These are phyloP conservation scores for Acholoe squamosa DNA, from an alignment of 2,888 invertebrate species.

Conservation along the genomic window DNA sequence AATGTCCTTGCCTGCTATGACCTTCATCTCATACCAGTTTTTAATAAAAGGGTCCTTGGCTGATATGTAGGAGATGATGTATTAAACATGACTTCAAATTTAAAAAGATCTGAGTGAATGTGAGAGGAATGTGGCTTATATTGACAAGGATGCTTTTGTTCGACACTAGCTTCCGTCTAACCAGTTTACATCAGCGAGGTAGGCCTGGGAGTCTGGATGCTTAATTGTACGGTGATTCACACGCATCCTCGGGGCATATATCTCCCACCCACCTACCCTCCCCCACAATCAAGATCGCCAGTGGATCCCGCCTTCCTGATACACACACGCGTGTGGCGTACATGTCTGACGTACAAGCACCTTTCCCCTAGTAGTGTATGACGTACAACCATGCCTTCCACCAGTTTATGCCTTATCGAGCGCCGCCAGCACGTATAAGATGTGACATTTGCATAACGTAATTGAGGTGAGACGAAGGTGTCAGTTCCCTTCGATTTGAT, in stretches of 20 bases:
- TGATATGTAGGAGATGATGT: too few species aligned
- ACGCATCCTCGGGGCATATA: neutral
- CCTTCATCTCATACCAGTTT: too few species aligned
- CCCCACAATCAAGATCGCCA: constrained; percentile 13
- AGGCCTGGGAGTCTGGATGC: neutral
- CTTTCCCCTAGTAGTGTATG: neutral
- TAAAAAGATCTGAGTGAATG: too few species aligned
- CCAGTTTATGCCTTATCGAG: constrained; percentile 38
- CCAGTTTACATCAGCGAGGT: constrained; percentile 12
- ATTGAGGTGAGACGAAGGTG: constrained; percentile 48
- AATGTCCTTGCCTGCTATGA: too few species aligned
- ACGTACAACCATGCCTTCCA: neutral
- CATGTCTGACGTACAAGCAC: neutral
- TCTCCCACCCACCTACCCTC: neutral
- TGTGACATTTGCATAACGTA: constrained; percentile 48
- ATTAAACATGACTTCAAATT: too few species aligned
- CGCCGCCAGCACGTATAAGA: constrained; percentile 39
- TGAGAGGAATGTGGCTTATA: too few species aligned
- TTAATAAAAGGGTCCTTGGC: too few species aligned
- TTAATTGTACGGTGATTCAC: constrained; percentile 39
- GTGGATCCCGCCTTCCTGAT: neutral
- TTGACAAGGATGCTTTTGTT: too few species aligned
- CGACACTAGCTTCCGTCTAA: neutral
- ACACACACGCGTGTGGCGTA: neutral
- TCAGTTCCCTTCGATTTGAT: constrained; percentile 34